These are phyloP conservation scores for Saturnia japonica DNA, from an alignment of 2,888 invertebrate species.

Conservation along the genomic window DNA sequence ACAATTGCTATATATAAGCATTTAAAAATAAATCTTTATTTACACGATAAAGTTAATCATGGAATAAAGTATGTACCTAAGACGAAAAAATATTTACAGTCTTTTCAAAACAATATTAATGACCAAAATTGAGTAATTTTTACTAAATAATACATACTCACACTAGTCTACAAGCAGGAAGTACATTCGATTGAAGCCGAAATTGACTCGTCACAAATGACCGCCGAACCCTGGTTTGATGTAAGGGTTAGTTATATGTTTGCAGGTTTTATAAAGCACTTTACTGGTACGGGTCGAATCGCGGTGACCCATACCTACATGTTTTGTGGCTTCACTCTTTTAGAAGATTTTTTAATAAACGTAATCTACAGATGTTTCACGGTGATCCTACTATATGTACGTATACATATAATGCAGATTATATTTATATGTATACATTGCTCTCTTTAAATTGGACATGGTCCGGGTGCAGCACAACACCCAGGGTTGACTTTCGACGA, in stretches of 20 bases:
- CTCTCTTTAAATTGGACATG: too few relatives aligned
- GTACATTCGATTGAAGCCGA: constrained; percentile 52
- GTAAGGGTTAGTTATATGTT: constrained; percentile 7
- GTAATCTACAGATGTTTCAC: neutral
- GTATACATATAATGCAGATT: too few relatives aligned
- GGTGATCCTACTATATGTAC: too few relatives aligned
- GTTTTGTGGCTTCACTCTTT: neutral
- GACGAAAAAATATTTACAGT: neutral
- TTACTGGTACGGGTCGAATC: constrained; percentile 6
- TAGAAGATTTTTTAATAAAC: constrained; percentile 5
- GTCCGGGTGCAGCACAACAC: too few relatives aligned
- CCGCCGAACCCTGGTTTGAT: constrained; percentile 24
- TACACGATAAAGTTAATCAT: neutral
- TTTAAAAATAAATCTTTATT: neutral
- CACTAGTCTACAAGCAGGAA: constrained; percentile 18
- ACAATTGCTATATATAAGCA: neutral
- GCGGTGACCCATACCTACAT: neutral
- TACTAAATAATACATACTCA: neutral
- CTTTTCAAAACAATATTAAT: neutral
- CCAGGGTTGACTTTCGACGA: too few relatives aligned
- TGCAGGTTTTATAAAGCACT: constrained; percentile 1
- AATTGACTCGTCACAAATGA: constrained; percentile 61
- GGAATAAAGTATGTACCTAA: neutral
- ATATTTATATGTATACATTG: too few relatives aligned
- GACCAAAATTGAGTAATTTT: neutral